A percentile compares a stretch with the other conserved stretches of the same genome.
Conservation (phyloP, 2,113 vertebrate species). For the cat (Felis catus) region F.catus_Fca126_mat1.0 CM031423.1:36356501-36357000, state of each 20-base stretch:
- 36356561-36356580: not conserved
- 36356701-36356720: not conserved
- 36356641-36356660: not conserved
- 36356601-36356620: not conserved
- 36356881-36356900: slow-evolving; percentile 20
- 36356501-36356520: not conserved
- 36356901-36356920: slow-evolving; percentile 1
- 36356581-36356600: not conserved
- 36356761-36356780: not conserved
- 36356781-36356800: not conserved
- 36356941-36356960: slow-evolving; percentile 14
- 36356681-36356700: not conserved
- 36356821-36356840: not conserved
- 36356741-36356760: not conserved
- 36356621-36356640: not conserved
- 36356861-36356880: slow-evolving; percentile 16
- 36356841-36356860: slow-evolving; percentile 37
- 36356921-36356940: slow-evolving; percentile 5
- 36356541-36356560: not conserved
- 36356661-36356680: not conserved
- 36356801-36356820: slow-evolving; percentile 49
- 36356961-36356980: not conserved
- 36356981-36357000: not conserved
- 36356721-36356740: not conserved
- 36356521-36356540: not conserved